phyloP scores from a whole-genome alignment of 2,113 vertebrate species.

The Cochlearius cochlearius region DNA sequence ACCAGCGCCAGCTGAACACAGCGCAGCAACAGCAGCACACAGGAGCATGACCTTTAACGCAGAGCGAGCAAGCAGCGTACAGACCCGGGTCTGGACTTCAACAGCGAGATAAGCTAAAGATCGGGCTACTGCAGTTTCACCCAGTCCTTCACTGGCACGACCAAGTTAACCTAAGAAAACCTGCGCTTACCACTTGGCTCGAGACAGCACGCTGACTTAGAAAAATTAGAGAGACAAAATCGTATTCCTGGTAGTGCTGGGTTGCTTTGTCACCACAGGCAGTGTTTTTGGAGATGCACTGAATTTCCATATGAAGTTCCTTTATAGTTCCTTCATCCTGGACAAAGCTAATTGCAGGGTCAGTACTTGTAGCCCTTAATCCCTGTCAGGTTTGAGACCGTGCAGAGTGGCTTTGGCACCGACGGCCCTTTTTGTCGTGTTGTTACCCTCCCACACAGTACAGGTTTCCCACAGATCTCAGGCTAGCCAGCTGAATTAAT shows the following conservation, averaged over 20 bases:
- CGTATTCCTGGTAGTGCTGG: neutral
- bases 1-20: neutral
- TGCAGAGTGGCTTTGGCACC: neutral
- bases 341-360: neutral
- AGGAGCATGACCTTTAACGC: neutral
- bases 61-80: neutral
- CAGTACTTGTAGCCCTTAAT: neutral
- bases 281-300: neutral
- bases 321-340: neutral
- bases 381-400: neutral
- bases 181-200: neutral
- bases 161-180: neutral
- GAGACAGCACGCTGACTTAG: neutral
- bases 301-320: neutral
- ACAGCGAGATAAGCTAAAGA: neutral
- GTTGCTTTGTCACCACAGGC: neutral
- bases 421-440: neutral
- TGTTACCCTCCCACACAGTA: neutral
- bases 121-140: neutral
- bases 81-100: neutral
- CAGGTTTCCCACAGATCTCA: neutral
- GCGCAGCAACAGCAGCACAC: neutral
- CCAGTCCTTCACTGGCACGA: neutral
- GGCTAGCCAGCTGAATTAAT: neutral
- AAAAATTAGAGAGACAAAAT: neutral